Evolutionary conservation across 2,113 vertebrate species (phyloP).

Genomic region (Myiopsitta monachus): DNA sequence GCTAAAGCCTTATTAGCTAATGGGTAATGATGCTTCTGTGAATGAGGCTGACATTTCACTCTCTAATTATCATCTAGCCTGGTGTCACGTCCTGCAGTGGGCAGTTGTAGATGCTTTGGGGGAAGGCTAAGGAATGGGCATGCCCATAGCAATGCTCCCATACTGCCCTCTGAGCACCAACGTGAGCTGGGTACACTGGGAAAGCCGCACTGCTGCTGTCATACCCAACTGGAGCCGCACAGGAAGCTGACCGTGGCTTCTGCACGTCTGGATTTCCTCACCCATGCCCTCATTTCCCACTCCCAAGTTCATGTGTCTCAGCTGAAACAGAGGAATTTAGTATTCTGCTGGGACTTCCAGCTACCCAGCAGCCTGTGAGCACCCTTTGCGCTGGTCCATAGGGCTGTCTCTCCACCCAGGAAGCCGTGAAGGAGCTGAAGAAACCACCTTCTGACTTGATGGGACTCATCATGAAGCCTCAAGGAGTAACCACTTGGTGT

Average conservation of each 20-base stretch:
- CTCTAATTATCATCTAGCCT: constrained; percentile 20
- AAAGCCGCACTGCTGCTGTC: not conserved
- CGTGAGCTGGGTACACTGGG: accelerated
- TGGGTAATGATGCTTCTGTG: constrained; percentile 53
- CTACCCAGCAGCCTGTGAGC: not conserved
- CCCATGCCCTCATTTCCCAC: not conserved
- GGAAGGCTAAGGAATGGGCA: not conserved
- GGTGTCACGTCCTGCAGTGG: not conserved
- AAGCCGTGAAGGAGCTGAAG: not conserved
- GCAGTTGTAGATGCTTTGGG: not conserved
- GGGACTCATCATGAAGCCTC: not conserved
- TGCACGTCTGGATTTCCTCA: not conserved
- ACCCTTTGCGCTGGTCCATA: not conserved
- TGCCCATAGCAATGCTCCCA: not conserved
- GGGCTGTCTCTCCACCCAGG: not conserved
- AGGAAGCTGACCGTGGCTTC: accelerated
- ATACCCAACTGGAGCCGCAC: accelerated
- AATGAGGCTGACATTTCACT: constrained; percentile 40
- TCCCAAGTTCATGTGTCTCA: not conserved
- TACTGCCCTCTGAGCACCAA: accelerated
- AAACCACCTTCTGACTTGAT: not conserved
- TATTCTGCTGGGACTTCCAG: not conserved
- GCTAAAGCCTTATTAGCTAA: constrained; percentile 60
- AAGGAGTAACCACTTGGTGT: not conserved
- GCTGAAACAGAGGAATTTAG: not conserved